Evolutionary conservation across 2,113 vertebrate species (phyloP), one percentile per base, ranked within the genome.

Genomic region (Abramis brama): DNA sequence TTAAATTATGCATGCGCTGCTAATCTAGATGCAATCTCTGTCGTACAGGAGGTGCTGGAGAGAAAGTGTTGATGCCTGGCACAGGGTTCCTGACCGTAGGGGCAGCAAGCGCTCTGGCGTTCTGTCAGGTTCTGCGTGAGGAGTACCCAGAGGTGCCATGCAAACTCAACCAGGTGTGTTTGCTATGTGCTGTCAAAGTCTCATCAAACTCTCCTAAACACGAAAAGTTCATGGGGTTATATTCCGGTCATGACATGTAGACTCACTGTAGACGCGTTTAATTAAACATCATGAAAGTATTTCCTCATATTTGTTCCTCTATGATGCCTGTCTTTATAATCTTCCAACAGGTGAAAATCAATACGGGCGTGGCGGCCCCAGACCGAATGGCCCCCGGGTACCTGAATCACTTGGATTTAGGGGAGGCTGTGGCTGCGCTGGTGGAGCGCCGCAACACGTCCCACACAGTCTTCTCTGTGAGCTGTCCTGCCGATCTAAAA

Each of bases 61-160:
- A 96, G 59, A 95, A 95, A 88, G 75, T 97, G 77, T 91, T 97
- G 86, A 95, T 96, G 96, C 95, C 96, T 0, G 96, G 96, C 0
- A 97, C 96, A 0, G 96, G 96, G n/a, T 97, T 97, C 92, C 93
- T 97, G 88, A 96, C 95, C 0, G 88, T 97, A 25, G 96, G 96
- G 1, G 94, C 96, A 6, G 95, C 95, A 10, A 94, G 94, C 79
- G 89, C 93, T 0, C 87, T 96, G 89, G 94, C 96, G 2, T 97
- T 97, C 92, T 96, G 95, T 84, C 95, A 95, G 88, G 93, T 96
- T 0, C 89, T 97, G 1, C 88, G 94, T 25, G 95, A 96, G 66
- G 96, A 97, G 71, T 97, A 97, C 79, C 94, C 95, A 0, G 93
- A 96, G 13, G 86, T 95, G 55, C 88, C 93, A 74, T 96, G 96